Percentiles rank a stretch among this genome's conserved stretches.
Evolutionary conservation across 1,140 invertebrate genomes (phyloP).

Genomic region (Drosophila carrolli): DNA sequence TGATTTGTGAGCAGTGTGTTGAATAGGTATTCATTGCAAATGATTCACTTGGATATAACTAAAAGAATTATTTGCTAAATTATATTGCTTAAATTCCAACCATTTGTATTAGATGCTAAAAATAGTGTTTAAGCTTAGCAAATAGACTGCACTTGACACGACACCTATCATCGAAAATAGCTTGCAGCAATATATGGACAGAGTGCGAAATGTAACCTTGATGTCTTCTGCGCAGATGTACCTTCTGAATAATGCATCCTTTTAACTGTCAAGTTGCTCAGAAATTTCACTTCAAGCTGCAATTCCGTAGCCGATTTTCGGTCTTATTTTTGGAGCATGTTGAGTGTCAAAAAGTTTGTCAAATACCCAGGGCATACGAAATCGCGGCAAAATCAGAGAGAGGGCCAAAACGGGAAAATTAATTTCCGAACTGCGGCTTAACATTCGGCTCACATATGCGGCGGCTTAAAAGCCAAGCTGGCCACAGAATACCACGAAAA

Average conservation of each 20-base stretch:
- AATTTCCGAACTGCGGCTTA: conserved; percentile 2
- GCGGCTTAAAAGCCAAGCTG: conserved; percentile 1
- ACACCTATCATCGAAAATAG: neutral
- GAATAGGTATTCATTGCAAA: neutral
- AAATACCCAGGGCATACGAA: conserved; percentile 15
- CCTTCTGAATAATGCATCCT: neutral
- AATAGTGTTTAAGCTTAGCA: too few relatives aligned
- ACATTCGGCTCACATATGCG: neutral
- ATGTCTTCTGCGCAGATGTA: neutral
- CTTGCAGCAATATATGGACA: too few relatives aligned
- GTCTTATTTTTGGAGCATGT: conserved; percentile 3
- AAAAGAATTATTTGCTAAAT: too few relatives aligned
- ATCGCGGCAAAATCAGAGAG: conserved; percentile 33
- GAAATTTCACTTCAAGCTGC: neutral
- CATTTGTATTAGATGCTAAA: too few relatives aligned
- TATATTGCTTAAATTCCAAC: too few relatives aligned
- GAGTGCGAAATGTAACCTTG: neutral
- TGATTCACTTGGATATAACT: neutral
- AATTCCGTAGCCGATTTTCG: neutral
- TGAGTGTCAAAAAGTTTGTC: conserved; percentile 5
- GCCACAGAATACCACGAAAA: neutral
- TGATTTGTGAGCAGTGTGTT: neutral
- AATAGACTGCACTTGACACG: too few relatives aligned
- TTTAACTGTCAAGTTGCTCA: conserved; percentile 1
- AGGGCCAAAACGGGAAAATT: conserved; percentile 14